Evolutionary conservation across 2,797 vertebrate species (phyloP).

Genomic region (Helostoma temminkii): DNA sequence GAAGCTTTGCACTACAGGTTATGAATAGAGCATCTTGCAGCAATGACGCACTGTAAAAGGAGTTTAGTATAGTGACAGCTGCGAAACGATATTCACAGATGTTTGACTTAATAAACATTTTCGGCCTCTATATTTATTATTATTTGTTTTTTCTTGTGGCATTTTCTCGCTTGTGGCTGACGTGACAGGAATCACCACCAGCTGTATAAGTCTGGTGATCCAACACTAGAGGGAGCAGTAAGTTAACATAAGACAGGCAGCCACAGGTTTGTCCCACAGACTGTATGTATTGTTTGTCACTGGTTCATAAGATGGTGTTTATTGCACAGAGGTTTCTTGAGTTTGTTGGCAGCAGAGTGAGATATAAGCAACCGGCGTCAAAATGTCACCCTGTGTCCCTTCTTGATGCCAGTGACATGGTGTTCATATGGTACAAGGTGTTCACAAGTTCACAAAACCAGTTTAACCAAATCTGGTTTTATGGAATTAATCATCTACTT

Average conservation of each 20-base stretch:
- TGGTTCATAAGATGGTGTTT: slow-evolving; percentile 30
- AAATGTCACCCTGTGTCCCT: slow-evolving; percentile 8
- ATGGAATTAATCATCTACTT: not conserved
- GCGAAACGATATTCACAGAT: not conserved
- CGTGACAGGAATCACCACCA: not conserved
- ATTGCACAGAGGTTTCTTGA: slow-evolving; percentile 29
- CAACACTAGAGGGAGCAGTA: slow-evolving; percentile 49
- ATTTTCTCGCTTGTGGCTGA: not conserved
- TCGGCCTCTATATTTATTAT: too few relatives aligned
- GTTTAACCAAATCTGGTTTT: not conserved
- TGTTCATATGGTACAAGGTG: not conserved
- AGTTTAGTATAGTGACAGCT: not conserved
- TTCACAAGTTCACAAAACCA: too few relatives aligned
- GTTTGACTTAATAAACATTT: too few relatives aligned
- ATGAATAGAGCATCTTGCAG: not conserved
- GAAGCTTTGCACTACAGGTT: not conserved
- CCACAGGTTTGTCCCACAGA: not conserved
- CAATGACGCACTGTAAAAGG: not conserved
- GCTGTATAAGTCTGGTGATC: not conserved
- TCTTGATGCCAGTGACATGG: not conserved
- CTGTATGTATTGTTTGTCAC: too few relatives aligned
- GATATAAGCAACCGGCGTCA: slow-evolving; percentile 12
- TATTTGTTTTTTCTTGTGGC: too few relatives aligned
- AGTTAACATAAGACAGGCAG: not conserved
- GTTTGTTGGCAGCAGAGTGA: slow-evolving; percentile 38